Evolutionary conservation across 2,113 vertebrate species (phyloP).

Genomic region (Nothoprocta perdicaria): DNA sequence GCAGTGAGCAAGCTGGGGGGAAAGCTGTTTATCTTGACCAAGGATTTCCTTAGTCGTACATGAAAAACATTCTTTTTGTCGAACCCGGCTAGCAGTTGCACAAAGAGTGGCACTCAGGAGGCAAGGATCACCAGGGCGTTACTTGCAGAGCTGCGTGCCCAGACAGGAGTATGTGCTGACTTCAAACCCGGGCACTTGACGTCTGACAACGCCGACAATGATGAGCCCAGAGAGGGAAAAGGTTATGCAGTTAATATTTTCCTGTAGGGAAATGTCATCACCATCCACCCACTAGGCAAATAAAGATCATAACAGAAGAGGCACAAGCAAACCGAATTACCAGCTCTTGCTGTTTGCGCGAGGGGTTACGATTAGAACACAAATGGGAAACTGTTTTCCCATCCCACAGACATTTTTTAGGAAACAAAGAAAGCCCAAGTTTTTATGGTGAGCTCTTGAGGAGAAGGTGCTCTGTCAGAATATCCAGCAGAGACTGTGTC

Average conservation of each 20-base stretch:
- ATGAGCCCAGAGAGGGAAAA: constrained; percentile 5
- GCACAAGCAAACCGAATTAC: neutral
- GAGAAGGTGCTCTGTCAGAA: neutral
- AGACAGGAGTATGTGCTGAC: constrained; percentile 33
- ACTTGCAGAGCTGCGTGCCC: neutral
- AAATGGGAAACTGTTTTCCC: neutral
- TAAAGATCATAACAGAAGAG: neutral
- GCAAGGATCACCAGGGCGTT: neutral
- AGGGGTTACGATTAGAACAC: neutral
- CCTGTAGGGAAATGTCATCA: constrained; percentile 29
- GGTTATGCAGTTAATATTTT: constrained; percentile 30
- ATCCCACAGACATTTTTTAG: neutral
- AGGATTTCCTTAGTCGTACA: constrained; percentile 69
- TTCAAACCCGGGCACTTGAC: neutral
- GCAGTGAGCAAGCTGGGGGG: constrained; percentile 38
- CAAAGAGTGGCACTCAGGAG: constrained; percentile 67
- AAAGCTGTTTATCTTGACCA: constrained; percentile 71
- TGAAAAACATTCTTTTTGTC: constrained; percentile 68
- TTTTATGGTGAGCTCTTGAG: neutral
- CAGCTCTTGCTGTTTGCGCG: neutral
- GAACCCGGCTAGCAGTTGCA: constrained; percentile 25
- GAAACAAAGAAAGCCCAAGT: neutral
- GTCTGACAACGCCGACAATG: neutral
- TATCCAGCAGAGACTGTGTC: neutral
- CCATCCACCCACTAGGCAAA: constrained; percentile 36